These are phyloP conservation scores for Pyrrhosoma nymphula DNA, from an alignment of 2,888 invertebrate genomes.

Conservation along the genomic window DNA sequence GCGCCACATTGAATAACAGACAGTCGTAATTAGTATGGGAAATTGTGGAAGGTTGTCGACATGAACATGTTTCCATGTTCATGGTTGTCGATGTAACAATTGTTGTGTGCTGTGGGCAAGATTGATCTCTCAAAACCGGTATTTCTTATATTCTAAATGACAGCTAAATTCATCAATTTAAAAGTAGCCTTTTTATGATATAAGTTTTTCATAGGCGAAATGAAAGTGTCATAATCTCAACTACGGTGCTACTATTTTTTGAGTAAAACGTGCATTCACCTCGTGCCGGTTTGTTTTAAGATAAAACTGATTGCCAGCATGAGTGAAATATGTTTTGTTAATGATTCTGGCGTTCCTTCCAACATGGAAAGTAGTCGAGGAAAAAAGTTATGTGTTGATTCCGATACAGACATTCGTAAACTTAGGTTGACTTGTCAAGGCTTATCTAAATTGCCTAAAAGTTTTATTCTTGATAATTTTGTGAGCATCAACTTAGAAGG, in stretches of 20 bases:
- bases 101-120: no score
- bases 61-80: no score
- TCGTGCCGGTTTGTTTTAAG: background rate
- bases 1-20: no score
- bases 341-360: background rate
- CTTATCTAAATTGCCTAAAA: background rate
- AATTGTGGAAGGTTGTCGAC: no score
- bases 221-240: background rate
- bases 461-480: conserved; percentile 5
- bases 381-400: background rate
- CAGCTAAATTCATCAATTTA: background rate
- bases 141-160: no score
- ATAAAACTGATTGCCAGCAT: background rate
- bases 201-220: background rate
- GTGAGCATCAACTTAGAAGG: conserved; percentile 14
- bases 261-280: background rate
- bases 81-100: no score
- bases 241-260: background rate
- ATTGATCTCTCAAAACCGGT: no score
- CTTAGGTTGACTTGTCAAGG: background rate
- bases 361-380: background rate
- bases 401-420: background rate
- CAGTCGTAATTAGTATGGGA: no score
- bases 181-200: background rate
- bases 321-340: background rate